Percentiles rank a stretch among this genome's conserved stretches.
Evolutionary conservation across 2,797 vertebrate genomes (phyloP).

Genomic region (Hybognathus amarus): DNA sequence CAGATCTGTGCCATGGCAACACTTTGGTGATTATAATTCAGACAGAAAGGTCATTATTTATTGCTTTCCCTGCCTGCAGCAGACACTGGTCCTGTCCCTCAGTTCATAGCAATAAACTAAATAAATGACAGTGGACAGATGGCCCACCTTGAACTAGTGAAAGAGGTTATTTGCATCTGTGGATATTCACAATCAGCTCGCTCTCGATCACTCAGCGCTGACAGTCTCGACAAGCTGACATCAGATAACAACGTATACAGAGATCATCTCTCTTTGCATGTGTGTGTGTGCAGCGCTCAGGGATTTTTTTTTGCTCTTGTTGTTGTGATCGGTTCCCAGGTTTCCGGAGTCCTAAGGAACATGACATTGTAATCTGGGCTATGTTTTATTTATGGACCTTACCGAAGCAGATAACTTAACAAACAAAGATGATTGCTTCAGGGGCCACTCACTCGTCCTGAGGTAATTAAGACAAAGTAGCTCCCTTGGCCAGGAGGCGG

Average conservation of each 20-base stretch:
- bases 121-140: conserved; percentile 72
- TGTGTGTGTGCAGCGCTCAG: conserved; percentile 57
- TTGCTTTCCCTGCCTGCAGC: conserved; percentile 59
- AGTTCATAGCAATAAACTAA: conserved; percentile 74
- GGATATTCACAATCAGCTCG: conserved; percentile 62
- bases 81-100: conserved; percentile 51
- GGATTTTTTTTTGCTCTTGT: conserved; percentile 77
- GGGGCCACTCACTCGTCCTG: conserved; percentile 79
- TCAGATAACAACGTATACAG: conserved; percentile 58
- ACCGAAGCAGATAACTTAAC: conserved; percentile 80
- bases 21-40: conserved; percentile 66
- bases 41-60: conserved; percentile 68
- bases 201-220: conserved; percentile 70
- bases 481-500: conserved; percentile 72
- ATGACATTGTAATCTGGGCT: conserved; percentile 83
- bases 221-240: conserved; percentile 59
- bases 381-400: conserved; percentile 87
- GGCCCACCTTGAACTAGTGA: conserved; percentile 74
- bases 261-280: conserved; percentile 10
- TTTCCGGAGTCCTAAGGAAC: conserved; percentile 77
- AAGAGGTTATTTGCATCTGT: conserved; percentile 78
- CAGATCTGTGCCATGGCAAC: conserved; percentile 58
- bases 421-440: conserved; percentile 89
- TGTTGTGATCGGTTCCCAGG: conserved; percentile 72
- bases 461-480: conserved; percentile 89